phyloP scores from a whole-genome alignment of 2,888 invertebrate species.

The Mesodorylaimus sp. region DNA sequence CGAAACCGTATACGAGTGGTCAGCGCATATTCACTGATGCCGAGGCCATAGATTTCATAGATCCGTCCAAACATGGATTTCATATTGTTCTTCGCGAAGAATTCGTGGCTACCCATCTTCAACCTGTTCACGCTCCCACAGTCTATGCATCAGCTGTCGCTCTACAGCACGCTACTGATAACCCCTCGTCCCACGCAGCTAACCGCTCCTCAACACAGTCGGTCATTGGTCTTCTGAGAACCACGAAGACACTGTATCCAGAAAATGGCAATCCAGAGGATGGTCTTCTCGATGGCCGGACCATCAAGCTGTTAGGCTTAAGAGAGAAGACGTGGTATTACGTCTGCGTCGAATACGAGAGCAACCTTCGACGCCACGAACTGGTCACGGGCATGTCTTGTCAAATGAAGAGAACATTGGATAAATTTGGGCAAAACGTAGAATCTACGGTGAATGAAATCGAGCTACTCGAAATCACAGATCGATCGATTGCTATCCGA shows the following conservation, averaged over 20 bases:
- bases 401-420: conserved; percentile 18
- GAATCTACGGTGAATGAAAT: conserved; percentile 17
- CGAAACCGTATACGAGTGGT: too few relatives aligned
- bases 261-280: too few relatives aligned
- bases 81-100: conserved; percentile 18
- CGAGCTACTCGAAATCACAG: neutral
- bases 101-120: conserved; percentile 17
- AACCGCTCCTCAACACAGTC: too few relatives aligned
- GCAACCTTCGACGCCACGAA: conserved; percentile 22
- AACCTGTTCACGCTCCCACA: conserved; percentile 17
- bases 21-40: conserved; percentile 9
- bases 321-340: conserved; percentile 18
- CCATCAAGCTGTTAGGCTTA: conserved; percentile 1
- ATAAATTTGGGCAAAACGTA: conserved; percentile 17
- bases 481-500: neutral
- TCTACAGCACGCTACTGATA: conserved; percentile 10
- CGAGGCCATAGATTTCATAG: conserved; percentile 11
- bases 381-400: conserved; percentile 21
- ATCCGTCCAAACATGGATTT: conserved; percentile 20
- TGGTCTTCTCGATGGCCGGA: conserved; percentile 1
- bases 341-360: conserved; percentile 23
- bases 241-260: neutral
- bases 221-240: too few relatives aligned
- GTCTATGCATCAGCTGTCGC: conserved; percentile 21
- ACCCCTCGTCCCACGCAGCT: too few relatives aligned